Evolutionary conservation across 2,888 invertebrate genomes (phyloP), one percentile per base, ranked within the genome.

Genomic region (Opisthograptis luteolata): DNA sequence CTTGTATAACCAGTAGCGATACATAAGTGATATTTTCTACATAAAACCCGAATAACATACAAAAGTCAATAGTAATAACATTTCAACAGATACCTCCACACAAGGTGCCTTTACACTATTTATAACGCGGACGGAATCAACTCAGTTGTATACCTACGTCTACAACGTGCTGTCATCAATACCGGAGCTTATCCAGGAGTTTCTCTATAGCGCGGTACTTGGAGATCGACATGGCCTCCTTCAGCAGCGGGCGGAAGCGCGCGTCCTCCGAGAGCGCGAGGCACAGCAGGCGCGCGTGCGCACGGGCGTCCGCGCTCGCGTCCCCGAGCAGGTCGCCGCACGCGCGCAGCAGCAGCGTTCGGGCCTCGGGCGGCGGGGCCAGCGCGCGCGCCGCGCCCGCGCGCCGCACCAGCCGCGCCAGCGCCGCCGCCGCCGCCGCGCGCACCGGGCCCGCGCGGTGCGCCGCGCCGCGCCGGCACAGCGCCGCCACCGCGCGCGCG

Each of bases 381-480:
- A 96, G 93, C 19, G 94, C 90, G 52, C 93, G 93, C 13, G 95
- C 93, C 0, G 95, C 92, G 3, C 98, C 97, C 61, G 95, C 86
- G 48, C 93, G 93, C 66, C 94, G 93, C 32, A 95, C 94, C 17
- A 97, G 86, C 40, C 93, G 91, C 31, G 94, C 92, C 41, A 98
- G 79, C 42, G 98, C 92, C 69, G 95, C 94, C 0, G 97, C 95
- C 0, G 97, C 93, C 4, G 97, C 94, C 32, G 96, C 95, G 17
- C 98, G 93, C 2, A 99, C 97, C 3, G 96, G 92, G 0, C 96
- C 95, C 76, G 98, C 98, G 63, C 97, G 96, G 81, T 99, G 98
- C 8, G 87, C 84, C 0, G 94, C 94, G 0, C 97, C 96, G 51
- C 94, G 93, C 22, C 92, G 84, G 3, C 94, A 91, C 42, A 97